phyloP scores from a whole-genome alignment of 1,140 invertebrate species.

The Temnothorax curvispinosus region DNA sequence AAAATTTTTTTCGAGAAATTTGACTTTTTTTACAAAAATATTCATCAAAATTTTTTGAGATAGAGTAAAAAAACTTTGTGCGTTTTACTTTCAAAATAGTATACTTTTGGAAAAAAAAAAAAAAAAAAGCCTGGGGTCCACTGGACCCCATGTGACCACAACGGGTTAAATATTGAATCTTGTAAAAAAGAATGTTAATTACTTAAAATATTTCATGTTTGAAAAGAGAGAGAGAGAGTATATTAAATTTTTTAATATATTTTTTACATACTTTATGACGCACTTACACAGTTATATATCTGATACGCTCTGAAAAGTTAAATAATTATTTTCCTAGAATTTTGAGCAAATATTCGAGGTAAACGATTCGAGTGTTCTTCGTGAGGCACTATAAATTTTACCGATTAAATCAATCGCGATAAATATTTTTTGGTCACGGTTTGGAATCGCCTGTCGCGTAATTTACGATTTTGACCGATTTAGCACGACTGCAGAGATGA shows the following conservation, averaged over 20 bases:
- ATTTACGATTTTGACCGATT: conserved; percentile 11
- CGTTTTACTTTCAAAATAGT: too few relatives aligned
- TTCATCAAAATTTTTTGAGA: too few relatives aligned
- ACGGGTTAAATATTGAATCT: not conserved
- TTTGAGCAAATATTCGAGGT: not conserved
- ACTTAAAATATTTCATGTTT: conserved; percentile 6
- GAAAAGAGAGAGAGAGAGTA: not conserved
- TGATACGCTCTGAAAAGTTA: not conserved
- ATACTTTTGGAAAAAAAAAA: too few relatives aligned
- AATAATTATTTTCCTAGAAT: not conserved
- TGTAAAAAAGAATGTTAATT: not conserved
- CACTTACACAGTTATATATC: not conserved
- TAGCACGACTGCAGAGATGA: not conserved
- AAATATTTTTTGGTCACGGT: not conserved
- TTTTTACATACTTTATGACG: not conserved
- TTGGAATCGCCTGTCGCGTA: not conserved
- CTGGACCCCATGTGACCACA: too few relatives aligned
- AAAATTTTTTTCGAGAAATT: too few relatives aligned
- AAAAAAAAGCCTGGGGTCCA: too few relatives aligned
- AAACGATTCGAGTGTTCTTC: not conserved
- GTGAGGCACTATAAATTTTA: not conserved
- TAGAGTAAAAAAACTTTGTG: too few relatives aligned
- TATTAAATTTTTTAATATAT: not conserved
- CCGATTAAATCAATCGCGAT: not conserved
- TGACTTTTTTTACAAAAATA: too few relatives aligned